phyloP scores from a whole-genome alignment of 1,140 invertebrate genomes.

The Procambarus virginalis region DNA sequence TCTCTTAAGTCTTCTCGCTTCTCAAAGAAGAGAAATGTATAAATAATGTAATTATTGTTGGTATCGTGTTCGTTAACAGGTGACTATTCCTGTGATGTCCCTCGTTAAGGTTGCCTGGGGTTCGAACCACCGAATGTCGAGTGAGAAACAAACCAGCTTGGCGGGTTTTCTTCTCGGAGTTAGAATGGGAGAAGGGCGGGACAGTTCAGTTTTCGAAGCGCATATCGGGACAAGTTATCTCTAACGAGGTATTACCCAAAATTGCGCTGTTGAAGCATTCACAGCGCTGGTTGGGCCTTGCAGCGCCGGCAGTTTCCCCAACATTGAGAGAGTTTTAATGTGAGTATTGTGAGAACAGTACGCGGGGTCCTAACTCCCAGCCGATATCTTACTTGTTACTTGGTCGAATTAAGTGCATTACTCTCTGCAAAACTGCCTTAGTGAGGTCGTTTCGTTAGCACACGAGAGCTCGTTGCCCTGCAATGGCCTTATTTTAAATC shows the following conservation, averaged over 20 bases:
- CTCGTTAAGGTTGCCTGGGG: no score
- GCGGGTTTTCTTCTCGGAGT: conserved; percentile 8
- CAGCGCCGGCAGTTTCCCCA: conserved; percentile 26
- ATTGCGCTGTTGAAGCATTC: conserved; percentile 65
- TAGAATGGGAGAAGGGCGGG: conserved; percentile 6
- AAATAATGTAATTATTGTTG: no score
- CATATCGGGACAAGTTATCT: conserved; percentile 67
- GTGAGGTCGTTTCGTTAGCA: conserved; percentile 44
- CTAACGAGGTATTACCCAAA: conserved; percentile 68
- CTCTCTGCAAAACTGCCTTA: conserved; percentile 47
- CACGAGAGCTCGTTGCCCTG: conserved; percentile 29
- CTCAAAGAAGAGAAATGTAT: no score
- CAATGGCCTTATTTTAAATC: conserved; percentile 54
- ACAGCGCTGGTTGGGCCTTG: conserved; percentile 27
- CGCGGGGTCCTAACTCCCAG: conserved; percentile 33
- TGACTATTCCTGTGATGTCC: no score
- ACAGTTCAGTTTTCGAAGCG: conserved; percentile 49
- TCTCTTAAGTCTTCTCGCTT: background rate
- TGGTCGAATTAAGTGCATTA: conserved; percentile 62
- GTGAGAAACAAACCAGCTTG: background rate
- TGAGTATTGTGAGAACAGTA: conserved; percentile 47
- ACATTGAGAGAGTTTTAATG: conserved; percentile 55
- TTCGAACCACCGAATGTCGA: no score
- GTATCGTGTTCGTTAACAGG: no score
- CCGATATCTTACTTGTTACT: conserved; percentile 62